A percentile compares a stretch with the other conserved stretches of the same genome.
These are phyloP conservation scores for Acrobasis consociella DNA, from an alignment of 2,888 invertebrate species.

Conservation along the genomic window DNA sequence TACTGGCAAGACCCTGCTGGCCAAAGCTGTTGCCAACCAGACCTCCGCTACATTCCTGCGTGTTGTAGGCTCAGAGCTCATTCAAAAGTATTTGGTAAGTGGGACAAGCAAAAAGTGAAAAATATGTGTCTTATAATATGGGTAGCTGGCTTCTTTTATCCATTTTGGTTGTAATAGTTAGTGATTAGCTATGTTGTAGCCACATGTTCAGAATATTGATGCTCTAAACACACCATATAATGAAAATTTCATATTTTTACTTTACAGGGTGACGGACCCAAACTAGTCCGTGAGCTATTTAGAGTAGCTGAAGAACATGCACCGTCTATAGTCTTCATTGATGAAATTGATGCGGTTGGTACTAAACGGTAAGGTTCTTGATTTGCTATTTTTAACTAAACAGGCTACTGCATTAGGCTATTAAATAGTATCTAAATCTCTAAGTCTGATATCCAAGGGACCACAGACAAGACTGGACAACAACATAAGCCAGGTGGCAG, in stretches of 20 bases:
- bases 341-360: slow-evolving; percentile 99
- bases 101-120: background rate
- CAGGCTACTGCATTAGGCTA: too few relatives aligned
- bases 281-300: slow-evolving; percentile 98
- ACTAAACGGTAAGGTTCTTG: slow-evolving; percentile 89
- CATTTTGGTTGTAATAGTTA: too few relatives aligned
- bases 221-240: too few relatives aligned
- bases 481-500: too few relatives aligned
- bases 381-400: background rate
- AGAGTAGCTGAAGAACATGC: slow-evolving; percentile 99
- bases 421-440: too few relatives aligned
- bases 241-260: background rate
- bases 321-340: slow-evolving; percentile 99
- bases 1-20: slow-evolving; percentile 98
- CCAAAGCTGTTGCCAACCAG: slow-evolving; percentile 99
- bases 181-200: too few relatives aligned
- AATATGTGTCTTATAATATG: background rate
- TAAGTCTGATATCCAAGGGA: too few relatives aligned
- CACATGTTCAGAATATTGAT: too few relatives aligned
- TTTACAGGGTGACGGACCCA: slow-evolving; percentile 96
- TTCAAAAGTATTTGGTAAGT: slow-evolving; percentile 96
- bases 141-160: too few relatives aligned
- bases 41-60: slow-evolving; percentile 99
- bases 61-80: slow-evolving; percentile 99
- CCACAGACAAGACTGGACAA: too few relatives aligned